Evolutionary conservation across 2,797 vertebrate genomes (phyloP), one percentile per base, ranked within the genome.

Genomic region (Tokudaia tokunoshimensis): DNA sequence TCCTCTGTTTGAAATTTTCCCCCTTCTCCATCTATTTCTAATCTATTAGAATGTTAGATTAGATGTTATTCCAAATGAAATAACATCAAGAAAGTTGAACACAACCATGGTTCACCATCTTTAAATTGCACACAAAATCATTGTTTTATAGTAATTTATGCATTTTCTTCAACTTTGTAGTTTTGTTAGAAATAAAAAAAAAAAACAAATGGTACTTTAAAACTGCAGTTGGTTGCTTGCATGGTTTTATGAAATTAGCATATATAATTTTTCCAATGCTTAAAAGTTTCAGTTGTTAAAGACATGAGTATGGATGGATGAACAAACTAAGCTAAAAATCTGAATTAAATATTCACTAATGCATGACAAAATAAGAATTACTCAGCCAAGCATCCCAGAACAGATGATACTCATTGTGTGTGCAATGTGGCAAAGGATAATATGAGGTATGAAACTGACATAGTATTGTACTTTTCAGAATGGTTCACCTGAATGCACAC

Each of bases 341-440:
- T 17, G 65, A 92, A 55, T 88, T 76, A 74, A 13, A 20, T 92
- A 81, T 63, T 94, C 91, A 96, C 13, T n/a, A 88, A 92, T 1
- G 61, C 44, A n/a, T 92, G 85, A 78, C 13, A 72, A 96, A 97
- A 44, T 92, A 37, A 67, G 26, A 96, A 31, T 83, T 84, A 88
- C 37, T 20, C 72, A 63, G 86, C 6, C 61, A 89, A 94, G 84
- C n/a, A 59, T 93, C 24, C 55, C 44, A 37, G 47, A n/a, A 44
- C 75, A 95, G 63, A 89, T 84, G 59, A 94, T 63, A 72, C 89
- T 95, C 63, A 24, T 91, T 97, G 47, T 97, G 84, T 0, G 0
- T 94, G 80, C 84, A 47, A 50, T 76, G 82, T 76, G 94, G 85
- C 86, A 96, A 97, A 95, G 50, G 37, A 2, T 15, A 76, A 75